A percentile compares a stretch with the other conserved stretches of the same genome.
phyloP scores from a whole-genome alignment of 2,888 invertebrate species.

The Apamea sordens region DNA sequence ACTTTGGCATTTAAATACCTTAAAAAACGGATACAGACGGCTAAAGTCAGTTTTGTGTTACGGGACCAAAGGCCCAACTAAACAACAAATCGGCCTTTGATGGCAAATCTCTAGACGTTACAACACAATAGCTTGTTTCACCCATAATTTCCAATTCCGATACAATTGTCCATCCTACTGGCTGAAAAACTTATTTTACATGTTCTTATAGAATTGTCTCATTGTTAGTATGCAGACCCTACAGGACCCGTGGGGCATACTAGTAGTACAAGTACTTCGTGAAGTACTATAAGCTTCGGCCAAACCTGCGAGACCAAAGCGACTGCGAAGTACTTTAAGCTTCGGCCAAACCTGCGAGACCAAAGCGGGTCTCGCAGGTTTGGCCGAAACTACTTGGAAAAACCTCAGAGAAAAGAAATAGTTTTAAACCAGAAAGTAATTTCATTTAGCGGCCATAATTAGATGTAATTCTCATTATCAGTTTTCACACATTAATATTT shows the following conservation, averaged over 20 bases:
- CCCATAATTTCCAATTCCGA: conserved; percentile 34
- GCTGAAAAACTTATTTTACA: neutral
- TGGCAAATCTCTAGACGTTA: conserved; percentile 29
- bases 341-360: too few species aligned
- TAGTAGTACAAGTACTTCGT: neutral
- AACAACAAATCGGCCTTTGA: neutral
- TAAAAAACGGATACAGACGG: neutral
- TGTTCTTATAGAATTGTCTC: neutral
- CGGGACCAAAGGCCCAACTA: neutral
- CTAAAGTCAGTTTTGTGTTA: neutral
- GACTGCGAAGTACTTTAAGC: neutral
- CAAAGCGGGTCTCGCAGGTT: too few species aligned
- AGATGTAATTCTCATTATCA: neutral
- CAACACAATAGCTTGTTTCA: conserved; percentile 35
- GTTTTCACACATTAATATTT: neutral
- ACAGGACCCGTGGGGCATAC: neutral
- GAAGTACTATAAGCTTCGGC: neutral
- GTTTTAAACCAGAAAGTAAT: neutral
- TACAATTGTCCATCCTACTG: conserved; percentile 9
- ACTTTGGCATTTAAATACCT: neutral
- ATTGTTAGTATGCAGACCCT: neutral
- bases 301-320: too few species aligned
- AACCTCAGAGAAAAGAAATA: neutral
- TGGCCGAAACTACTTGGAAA: neutral
- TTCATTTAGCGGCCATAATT: neutral